Evolutionary conservation across 1,140 invertebrate species (phyloP).

Genomic region (Drosophila kurseongensis): DNA sequence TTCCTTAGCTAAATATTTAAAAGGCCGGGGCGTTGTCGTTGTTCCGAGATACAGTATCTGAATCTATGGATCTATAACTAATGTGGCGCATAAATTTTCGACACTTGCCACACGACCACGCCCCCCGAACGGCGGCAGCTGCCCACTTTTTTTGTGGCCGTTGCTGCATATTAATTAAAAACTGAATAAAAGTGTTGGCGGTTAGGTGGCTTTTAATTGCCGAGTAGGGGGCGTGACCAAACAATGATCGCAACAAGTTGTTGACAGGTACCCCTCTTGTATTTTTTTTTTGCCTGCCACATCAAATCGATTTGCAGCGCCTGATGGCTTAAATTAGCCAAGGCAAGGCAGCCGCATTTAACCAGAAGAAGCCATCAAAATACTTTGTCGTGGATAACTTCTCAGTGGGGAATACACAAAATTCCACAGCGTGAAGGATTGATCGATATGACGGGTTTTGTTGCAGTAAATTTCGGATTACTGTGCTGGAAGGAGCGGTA

Average conservation of each 20-base stretch:
- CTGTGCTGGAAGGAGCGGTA: slow-evolving; percentile 6
- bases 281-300: slow-evolving; percentile 27
- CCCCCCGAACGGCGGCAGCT: slow-evolving; percentile 20
- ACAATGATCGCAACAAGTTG: slow-evolving; percentile 74
- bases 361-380: slow-evolving; percentile 46
- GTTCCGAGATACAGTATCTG: slow-evolving; percentile 53
- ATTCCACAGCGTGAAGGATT: slow-evolving; percentile 17
- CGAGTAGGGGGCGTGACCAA: slow-evolving; percentile 42
- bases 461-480: not conserved
- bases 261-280: slow-evolving; percentile 42
- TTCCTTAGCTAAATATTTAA: slow-evolving; percentile 37
- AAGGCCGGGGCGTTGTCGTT: slow-evolving; percentile 41
- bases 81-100: slow-evolving; percentile 73
- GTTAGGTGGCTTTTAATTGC: slow-evolving; percentile 60
- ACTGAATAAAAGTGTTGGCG: slow-evolving; percentile 36
- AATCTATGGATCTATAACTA: slow-evolving; percentile 59
- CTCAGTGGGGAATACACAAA: slow-evolving; percentile 22
- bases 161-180: slow-evolving; percentile 69
- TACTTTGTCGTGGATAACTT: slow-evolving; percentile 24
- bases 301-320: slow-evolving; percentile 66
- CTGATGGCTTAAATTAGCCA: slow-evolving; percentile 49
- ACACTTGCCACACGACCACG: slow-evolving; percentile 51
- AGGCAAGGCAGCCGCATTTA: slow-evolving; percentile 27
- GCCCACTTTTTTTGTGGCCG: slow-evolving; percentile 40
- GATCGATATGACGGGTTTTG: slow-evolving; percentile 6